Percentiles rank a stretch among this genome's conserved stretches.
Conservation (phyloP, 2,888 invertebrate species). For the Torymus aiolomorphi region DNA sequence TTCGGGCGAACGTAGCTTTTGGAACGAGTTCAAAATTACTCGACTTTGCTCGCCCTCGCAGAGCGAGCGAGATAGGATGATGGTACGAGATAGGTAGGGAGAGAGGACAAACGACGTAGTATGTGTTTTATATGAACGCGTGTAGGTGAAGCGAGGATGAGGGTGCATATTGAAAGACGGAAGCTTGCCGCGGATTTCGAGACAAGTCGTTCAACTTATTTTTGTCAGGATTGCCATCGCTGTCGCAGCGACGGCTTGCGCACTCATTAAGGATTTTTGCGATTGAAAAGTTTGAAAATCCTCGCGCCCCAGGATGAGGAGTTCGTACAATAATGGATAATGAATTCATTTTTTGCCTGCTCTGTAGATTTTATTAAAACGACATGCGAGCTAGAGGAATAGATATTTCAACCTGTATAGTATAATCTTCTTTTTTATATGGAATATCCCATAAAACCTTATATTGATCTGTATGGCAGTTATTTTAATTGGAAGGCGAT, state of each 20-base stretch:
- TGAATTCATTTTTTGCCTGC: background rate
- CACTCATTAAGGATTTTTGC: constrained; percentile 38
- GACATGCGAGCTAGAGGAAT: no score
- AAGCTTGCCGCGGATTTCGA: constrained; percentile 26
- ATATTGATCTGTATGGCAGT: no score
- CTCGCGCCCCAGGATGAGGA: background rate
- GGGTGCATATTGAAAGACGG: constrained; percentile 42
- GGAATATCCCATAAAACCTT: no score
- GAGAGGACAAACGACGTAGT: constrained; percentile 7
- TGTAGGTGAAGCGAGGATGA: background rate
- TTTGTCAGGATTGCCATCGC: constrained; percentile 11
- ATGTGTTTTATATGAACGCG: background rate
- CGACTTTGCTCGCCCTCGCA: constrained; percentile 36
- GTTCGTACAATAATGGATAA: constrained; percentile 10
- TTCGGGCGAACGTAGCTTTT: constrained; percentile 55
- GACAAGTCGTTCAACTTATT: constrained; percentile 52
- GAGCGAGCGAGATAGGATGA: background rate
- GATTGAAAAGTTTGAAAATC: constrained; percentile 38
- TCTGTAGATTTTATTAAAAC: no score
- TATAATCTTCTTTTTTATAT: no score
- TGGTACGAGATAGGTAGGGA: background rate
- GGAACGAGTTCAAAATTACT: constrained; percentile 59
- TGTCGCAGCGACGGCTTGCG: no score
- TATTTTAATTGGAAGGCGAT: no score
- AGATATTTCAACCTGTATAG: no score